Evolutionary conservation across 2,797 vertebrate genomes (phyloP).

Genomic region (Labroides dimidiatus): DNA sequence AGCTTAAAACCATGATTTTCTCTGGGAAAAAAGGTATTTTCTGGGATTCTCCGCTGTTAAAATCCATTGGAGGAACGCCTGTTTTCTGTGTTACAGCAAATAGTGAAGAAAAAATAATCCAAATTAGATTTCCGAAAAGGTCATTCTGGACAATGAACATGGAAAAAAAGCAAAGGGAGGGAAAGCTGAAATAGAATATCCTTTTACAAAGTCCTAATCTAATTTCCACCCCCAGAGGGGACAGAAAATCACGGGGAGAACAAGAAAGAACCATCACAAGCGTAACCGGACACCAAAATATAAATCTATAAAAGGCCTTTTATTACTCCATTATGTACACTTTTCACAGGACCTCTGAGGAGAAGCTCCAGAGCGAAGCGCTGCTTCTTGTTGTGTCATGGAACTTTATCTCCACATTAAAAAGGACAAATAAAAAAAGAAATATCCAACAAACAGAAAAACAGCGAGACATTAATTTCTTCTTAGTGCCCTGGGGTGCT

Average conservation of each 20-base stretch:
- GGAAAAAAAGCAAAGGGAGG: slow-evolving; percentile 62
- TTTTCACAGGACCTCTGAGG: slow-evolving; percentile 92
- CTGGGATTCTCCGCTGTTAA: slow-evolving; percentile 60
- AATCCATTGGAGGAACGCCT: slow-evolving; percentile 76
- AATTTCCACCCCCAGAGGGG: slow-evolving; percentile 86
- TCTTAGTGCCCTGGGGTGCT: slow-evolving; percentile 79
- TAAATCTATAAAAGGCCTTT: slow-evolving; percentile 90
- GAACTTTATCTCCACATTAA: slow-evolving; percentile 80
- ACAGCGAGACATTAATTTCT: slow-evolving; percentile 77
- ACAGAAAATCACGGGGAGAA: slow-evolving; percentile 90
- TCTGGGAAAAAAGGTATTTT: slow-evolving; percentile 49
- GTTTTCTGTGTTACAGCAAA: slow-evolving; percentile 66
- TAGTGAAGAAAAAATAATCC: slow-evolving; percentile 57
- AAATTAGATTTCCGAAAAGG: slow-evolving; percentile 86
- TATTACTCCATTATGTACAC: slow-evolving; percentile 95
- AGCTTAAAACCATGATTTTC: slow-evolving; percentile 55
- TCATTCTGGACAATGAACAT: slow-evolving; percentile 81
- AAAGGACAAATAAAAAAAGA: slow-evolving; percentile 71
- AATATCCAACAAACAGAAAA: slow-evolving; percentile 77
- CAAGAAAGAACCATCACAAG: slow-evolving; percentile 89
- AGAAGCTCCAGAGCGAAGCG: slow-evolving; percentile 84
- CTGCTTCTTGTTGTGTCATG: slow-evolving; percentile 82
- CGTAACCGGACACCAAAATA: slow-evolving; percentile 89
- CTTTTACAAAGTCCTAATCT: slow-evolving; percentile 86
- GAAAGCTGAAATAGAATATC: slow-evolving; percentile 81